Conservation (phyloP, 1,140 invertebrate species). For the Daktulosphaira vitifoliae region DNA sequence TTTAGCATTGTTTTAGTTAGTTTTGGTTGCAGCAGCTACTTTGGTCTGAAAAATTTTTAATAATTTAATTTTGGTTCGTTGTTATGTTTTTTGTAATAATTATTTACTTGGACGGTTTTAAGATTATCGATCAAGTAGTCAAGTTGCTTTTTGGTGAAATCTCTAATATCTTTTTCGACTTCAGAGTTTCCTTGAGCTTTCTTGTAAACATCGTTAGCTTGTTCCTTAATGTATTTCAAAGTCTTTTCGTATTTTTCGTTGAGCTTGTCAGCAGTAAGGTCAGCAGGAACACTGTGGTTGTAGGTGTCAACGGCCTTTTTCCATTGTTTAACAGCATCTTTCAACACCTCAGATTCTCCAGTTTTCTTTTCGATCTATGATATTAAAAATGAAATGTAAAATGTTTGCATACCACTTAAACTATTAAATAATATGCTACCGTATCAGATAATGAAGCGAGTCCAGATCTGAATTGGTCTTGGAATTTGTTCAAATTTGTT, state of each 20-base stretch:
- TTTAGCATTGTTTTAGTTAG: too few species aligned
- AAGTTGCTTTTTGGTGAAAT: constrained; percentile 7
- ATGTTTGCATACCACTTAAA: too few species aligned
- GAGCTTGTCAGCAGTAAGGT: background rate
- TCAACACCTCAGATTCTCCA: background rate
- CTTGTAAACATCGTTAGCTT: background rate
- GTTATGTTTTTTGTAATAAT: too few species aligned
- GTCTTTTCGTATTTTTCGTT: background rate
- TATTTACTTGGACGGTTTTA: background rate
- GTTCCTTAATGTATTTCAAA: background rate
- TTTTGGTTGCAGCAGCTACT: too few species aligned
- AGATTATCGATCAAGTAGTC: background rate
- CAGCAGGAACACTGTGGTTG: background rate
- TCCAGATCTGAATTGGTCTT: background rate
- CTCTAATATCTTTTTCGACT: background rate
- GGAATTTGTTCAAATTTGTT: background rate
- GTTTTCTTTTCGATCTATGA: background rate
- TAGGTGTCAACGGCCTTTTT: background rate
- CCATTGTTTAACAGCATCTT: too few species aligned
- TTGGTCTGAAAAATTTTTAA: too few species aligned
- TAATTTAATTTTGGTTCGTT: too few species aligned
- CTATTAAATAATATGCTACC: too few species aligned
- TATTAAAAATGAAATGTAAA: too few species aligned
- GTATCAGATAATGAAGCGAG: background rate
- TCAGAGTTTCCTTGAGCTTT: constrained; percentile 13